Evolutionary conservation across 2,888 invertebrate species (phyloP).

Genomic region (Cheilosia vernalis): DNA sequence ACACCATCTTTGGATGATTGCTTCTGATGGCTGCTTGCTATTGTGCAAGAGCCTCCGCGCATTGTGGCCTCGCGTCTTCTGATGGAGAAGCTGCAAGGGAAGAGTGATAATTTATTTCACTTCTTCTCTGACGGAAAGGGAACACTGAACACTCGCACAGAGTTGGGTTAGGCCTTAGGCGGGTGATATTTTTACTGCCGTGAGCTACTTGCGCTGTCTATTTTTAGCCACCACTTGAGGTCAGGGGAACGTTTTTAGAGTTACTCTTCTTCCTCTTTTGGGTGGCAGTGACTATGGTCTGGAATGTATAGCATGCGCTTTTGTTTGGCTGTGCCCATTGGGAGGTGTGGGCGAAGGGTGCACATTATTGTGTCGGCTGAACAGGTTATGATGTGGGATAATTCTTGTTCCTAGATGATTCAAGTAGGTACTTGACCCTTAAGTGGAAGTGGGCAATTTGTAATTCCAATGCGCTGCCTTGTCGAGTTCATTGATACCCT

Average conservation of each 20-base stretch:
- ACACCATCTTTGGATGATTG: slow-evolving; percentile 45
- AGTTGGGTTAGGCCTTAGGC: slow-evolving; percentile 45
- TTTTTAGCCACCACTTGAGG: slow-evolving; percentile 64
- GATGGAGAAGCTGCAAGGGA: slow-evolving; percentile 52
- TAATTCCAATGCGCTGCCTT: neutral
- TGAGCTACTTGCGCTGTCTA: slow-evolving; percentile 64
- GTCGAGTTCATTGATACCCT: slow-evolving; percentile 3
- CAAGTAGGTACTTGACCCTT: slow-evolving; percentile 6
- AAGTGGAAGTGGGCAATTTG: slow-evolving; percentile 13
- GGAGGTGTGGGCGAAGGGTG: slow-evolving; percentile 36
- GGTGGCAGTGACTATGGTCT: slow-evolving; percentile 37
- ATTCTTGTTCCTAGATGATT: neutral
- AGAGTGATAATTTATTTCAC: slow-evolving; percentile 61
- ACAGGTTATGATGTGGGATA: slow-evolving; percentile 37
- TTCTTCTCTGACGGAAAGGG: slow-evolving; percentile 56
- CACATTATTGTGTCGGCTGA: slow-evolving; percentile 29
- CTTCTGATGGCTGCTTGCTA: slow-evolving; percentile 59
- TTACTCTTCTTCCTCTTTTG: neutral
- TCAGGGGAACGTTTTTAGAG: slow-evolving; percentile 47
- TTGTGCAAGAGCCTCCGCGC: slow-evolving; percentile 55
- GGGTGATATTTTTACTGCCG: slow-evolving; percentile 32
- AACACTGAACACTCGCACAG: slow-evolving; percentile 42
- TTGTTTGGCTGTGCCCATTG: slow-evolving; percentile 14
- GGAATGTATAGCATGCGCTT: slow-evolving; percentile 16
- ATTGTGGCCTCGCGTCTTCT: slow-evolving; percentile 39